Percentiles rank a stretch among this genome's conserved stretches.
phyloP scores from a whole-genome alignment of 2,113 vertebrate genomes.

The Vidua macroura region DNA sequence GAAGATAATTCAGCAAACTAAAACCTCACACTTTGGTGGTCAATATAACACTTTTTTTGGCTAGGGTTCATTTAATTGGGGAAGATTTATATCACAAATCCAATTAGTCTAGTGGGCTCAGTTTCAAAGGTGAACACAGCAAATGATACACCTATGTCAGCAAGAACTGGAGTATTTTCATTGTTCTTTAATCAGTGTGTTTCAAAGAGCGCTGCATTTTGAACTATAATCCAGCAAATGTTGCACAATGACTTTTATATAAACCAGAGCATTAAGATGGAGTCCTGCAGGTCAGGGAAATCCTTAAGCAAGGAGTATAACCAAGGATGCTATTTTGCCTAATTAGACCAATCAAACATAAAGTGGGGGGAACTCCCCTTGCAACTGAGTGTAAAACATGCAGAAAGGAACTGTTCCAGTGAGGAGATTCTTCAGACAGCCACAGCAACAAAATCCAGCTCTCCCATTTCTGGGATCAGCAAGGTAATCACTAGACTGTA shows the following conservation, averaged over 20 bases:
- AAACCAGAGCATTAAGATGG: neutral
- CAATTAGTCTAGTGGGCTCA: neutral
- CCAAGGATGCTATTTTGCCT: neutral
- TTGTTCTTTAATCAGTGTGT: neutral
- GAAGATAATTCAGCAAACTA: neutral
- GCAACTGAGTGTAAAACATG: neutral
- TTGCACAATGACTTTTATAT: neutral
- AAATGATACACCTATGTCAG: neutral
- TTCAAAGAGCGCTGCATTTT: neutral
- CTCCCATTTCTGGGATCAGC: neutral
- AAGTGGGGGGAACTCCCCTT: neutral
- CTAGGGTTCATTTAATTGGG: neutral
- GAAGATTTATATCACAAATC: neutral
- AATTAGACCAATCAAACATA: neutral
- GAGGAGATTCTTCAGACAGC: neutral
- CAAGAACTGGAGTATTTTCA: neutral
- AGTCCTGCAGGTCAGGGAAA: neutral
- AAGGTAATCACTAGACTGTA: neutral
- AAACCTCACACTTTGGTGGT: neutral
- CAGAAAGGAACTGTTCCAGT: neutral
- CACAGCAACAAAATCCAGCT: neutral
- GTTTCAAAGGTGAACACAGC: neutral
- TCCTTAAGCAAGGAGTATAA: neutral
- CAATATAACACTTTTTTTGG: neutral
- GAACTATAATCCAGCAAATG: neutral